phyloP scores from a whole-genome alignment of 2,797 vertebrate genomes.

The Saxicola maurus region DNA sequence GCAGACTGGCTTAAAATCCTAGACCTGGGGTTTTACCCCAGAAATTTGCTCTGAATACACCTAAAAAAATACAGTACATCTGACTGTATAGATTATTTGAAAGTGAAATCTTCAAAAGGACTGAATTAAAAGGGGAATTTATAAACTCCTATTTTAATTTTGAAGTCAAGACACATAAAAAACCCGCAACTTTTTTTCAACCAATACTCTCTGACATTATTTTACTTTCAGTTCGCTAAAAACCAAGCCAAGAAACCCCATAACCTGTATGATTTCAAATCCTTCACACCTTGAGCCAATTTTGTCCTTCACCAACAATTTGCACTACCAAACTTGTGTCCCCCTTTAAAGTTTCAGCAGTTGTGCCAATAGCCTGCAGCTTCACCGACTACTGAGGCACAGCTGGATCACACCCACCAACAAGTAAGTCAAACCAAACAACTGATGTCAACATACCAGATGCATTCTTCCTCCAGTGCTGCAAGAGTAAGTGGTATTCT shows the following conservation, averaged over 20 bases:
- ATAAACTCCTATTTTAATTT: not conserved
- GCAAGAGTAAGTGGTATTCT: constrained; percentile 66
- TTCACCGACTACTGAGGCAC: not conserved
- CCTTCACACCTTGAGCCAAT: not conserved
- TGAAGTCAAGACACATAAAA: not conserved
- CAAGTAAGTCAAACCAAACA: not conserved
- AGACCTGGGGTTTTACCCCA: not conserved
- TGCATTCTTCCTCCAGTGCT: constrained; percentile 78
- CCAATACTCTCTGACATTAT: not conserved
- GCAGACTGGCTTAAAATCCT: not conserved
- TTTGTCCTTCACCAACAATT: not conserved
- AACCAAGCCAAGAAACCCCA: not conserved
- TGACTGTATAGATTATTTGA: not conserved
- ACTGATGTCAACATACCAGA: constrained; percentile 79
- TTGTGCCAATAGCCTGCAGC: not conserved
- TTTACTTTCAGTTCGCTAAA: not conserved
- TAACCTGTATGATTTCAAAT: not conserved
- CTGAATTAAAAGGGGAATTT: not conserved
- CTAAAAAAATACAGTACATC: not conserved
- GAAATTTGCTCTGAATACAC: not conserved
- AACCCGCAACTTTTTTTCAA: not conserved
- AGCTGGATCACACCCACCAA: not conserved
- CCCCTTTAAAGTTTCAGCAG: not conserved
- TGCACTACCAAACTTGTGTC: not conserved
- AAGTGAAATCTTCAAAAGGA: not conserved